These are phyloP conservation scores for Cosmia pyralina DNA, from an alignment of 2,888 invertebrate species.

Conservation along the genomic window DNA sequence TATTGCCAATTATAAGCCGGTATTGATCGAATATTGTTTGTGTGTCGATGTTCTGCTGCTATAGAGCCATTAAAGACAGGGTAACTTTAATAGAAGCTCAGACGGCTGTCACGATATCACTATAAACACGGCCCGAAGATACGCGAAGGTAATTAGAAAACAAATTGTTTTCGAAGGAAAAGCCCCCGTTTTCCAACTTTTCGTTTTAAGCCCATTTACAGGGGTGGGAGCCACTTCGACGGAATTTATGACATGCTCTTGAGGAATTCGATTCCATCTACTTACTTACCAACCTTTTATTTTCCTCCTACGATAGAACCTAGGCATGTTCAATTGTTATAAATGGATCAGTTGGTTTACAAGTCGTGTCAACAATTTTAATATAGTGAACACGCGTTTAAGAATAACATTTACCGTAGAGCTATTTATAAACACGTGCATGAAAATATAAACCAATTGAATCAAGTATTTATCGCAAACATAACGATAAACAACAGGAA, in stretches of 20 bases:
- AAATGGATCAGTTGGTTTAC: neutral
- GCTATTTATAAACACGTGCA: slow-evolving; percentile 19
- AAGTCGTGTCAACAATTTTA: neutral
- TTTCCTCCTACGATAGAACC: neutral
- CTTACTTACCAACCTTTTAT: neutral
- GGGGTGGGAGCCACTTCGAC: neutral
- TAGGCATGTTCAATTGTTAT: neutral
- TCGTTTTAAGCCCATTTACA: slow-evolving; percentile 6
- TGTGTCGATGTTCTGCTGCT: slow-evolving; percentile 20
- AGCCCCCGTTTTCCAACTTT: neutral
- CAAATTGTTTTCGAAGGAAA: slow-evolving; percentile 8
- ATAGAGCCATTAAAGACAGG: slow-evolving; percentile 43
- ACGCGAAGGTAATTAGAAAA: slow-evolving; percentile 22
- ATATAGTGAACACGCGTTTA: neutral
- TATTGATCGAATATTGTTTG: slow-evolving; percentile 33
- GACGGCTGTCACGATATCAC: slow-evolving; percentile 38
- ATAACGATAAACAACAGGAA: slow-evolving; percentile 34
- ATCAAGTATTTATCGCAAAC: slow-evolving; percentile 46
- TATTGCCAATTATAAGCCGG: slow-evolving; percentile 19
- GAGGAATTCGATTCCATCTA: neutral
- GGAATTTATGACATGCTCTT: neutral
- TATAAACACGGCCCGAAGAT: neutral
- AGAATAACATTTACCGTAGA: slow-evolving; percentile 4
- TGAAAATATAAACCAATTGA: slow-evolving; percentile 24
- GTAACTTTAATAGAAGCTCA: slow-evolving; percentile 26